These are phyloP conservation scores for Tetramorium alpestre DNA, from an alignment of 1,140 invertebrate genomes.

Conservation along the genomic window DNA sequence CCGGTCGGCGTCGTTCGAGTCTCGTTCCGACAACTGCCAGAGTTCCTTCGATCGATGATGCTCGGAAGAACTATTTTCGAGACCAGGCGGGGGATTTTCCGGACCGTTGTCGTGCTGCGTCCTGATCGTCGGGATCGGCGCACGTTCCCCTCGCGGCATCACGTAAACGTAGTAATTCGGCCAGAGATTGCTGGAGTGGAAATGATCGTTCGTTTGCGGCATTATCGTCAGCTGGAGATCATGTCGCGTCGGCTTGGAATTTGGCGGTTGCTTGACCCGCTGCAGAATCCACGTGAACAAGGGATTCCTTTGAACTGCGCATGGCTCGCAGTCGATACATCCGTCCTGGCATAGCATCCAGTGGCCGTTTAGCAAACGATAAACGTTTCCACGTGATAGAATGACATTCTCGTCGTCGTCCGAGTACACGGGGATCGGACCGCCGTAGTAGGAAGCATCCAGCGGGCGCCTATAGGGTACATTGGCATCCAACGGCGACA, in stretches of 20 bases:
- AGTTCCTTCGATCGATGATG: background rate
- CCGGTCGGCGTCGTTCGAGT: background rate
- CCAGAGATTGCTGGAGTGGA: conserved; percentile 46
- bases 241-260: conserved; percentile 37
- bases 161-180: conserved; percentile 68
- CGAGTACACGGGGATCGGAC: conserved; percentile 43
- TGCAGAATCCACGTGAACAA: conserved; percentile 70
- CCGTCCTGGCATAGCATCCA: conserved; percentile 80
- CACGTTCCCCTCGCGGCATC: conserved; percentile 29
- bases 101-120: background rate
- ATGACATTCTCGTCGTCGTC: conserved; percentile 48
- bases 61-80: conserved; percentile 10
- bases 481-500: conserved; percentile 59
- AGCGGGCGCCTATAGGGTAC: conserved; percentile 72
- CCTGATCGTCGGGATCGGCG: background rate
- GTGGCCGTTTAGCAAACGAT: conserved; percentile 64
- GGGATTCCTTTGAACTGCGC: conserved; percentile 54
- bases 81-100: background rate
- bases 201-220: conserved; percentile 59
- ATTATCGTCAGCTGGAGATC: conserved; percentile 74
- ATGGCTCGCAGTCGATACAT: conserved; percentile 75
- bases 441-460: conserved; percentile 77
- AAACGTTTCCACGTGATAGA: conserved; percentile 75
- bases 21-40: conserved; percentile 14
- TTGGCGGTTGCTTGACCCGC: conserved; percentile 59